Percentiles rank a stretch among this genome's conserved stretches.
phyloP scores from a whole-genome alignment of 2,113 vertebrate genomes.

The Sminthopsis crassicaudata region DNA sequence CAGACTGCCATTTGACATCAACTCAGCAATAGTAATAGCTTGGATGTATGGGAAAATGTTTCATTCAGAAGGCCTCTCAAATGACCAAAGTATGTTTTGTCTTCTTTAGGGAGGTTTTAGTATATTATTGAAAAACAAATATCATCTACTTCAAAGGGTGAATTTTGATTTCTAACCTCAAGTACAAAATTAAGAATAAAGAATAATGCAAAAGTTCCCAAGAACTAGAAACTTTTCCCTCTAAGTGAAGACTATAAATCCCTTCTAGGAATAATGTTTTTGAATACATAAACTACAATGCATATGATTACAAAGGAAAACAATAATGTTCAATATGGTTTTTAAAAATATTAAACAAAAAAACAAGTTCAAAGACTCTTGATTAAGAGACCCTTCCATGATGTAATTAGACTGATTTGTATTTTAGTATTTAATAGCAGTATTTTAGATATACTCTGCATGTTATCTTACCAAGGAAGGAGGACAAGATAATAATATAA shows the following conservation, averaged over 20 bases:
- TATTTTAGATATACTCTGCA: too few relatives aligned
- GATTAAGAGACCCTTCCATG: too few relatives aligned
- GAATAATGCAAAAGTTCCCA: background rate
- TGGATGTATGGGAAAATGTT: background rate
- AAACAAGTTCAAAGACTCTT: too few relatives aligned
- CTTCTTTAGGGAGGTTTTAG: slow-evolving; percentile 37
- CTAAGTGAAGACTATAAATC: background rate
- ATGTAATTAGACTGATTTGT: too few relatives aligned
- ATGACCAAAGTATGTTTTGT: slow-evolving; percentile 35
- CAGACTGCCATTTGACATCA: background rate
- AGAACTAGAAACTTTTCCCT: background rate
- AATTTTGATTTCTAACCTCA: slow-evolving; percentile 51
- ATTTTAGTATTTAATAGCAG: too few relatives aligned
- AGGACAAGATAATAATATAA: too few relatives aligned
- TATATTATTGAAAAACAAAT: slow-evolving; percentile 48
- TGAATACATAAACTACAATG: too few relatives aligned
- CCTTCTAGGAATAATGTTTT: background rate
- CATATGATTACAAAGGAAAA: too few relatives aligned
- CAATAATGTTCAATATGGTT: too few relatives aligned
- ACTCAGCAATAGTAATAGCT: background rate
- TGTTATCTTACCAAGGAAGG: too few relatives aligned
- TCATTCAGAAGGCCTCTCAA: slow-evolving; percentile 49
- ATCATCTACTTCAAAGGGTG: slow-evolving; percentile 35
- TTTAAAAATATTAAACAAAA: too few relatives aligned
- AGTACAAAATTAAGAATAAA: slow-evolving; percentile 24